A percentile compares a stretch with the other conserved stretches of the same genome.
phyloP scores from a whole-genome alignment of 2,113 vertebrate genomes.

The Oceanites oceanicus region DNA sequence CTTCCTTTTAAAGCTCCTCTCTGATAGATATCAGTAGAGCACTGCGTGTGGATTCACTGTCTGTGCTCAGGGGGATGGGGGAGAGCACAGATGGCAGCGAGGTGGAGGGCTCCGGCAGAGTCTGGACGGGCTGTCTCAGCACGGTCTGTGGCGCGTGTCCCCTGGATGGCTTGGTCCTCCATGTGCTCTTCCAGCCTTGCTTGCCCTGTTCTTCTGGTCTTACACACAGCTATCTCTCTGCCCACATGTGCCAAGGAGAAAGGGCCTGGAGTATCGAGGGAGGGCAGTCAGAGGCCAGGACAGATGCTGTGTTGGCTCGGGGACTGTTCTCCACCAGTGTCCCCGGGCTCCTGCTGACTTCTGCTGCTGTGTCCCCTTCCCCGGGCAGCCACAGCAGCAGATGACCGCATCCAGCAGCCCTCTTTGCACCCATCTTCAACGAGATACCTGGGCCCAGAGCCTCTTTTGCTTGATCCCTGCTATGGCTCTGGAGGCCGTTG shows the following conservation, averaged over 20 bases:
- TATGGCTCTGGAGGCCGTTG: background rate
- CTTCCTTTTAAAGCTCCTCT: background rate
- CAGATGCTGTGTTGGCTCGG: background rate
- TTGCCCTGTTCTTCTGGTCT: background rate
- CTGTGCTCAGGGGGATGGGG: fast-evolving
- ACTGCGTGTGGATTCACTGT: background rate
- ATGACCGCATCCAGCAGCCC: background rate
- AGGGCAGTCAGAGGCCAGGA: background rate
- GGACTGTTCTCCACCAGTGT: background rate
- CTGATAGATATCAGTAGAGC: background rate
- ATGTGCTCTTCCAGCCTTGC: background rate
- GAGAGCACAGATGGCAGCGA: background rate
- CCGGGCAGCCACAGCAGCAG: background rate
- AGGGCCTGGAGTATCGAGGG: background rate
- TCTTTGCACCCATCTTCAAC: background rate
- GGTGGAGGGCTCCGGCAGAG: background rate
- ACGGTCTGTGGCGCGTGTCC: fast-evolving
- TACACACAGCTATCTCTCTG: background rate
- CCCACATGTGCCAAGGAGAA: background rate
- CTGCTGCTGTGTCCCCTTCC: background rate
- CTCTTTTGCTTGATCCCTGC: background rate
- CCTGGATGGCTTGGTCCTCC: background rate
- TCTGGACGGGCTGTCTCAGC: background rate
- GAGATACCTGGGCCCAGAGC: background rate
- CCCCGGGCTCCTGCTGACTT: background rate